Evolutionary conservation across 2,888 invertebrate species (phyloP), one percentile per base, ranked within the genome.

Genomic region (Vanessa cardui): DNA sequence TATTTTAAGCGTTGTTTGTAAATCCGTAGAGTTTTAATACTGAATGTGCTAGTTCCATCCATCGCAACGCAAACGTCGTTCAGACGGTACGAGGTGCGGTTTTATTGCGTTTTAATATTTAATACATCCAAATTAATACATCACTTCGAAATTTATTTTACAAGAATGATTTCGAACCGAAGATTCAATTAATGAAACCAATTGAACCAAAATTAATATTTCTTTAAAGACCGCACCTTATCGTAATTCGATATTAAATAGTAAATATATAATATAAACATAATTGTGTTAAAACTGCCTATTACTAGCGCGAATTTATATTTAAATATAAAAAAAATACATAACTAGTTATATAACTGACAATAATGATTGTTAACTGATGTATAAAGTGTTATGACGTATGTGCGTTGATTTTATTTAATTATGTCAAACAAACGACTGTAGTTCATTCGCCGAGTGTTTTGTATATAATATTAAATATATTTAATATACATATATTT

Each of bases 291-390:
- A 88, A 90, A 89, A 91, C 91, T 92, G 92, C 92, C 92, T 92
- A 90, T 85, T 84, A 88, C 86, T 92, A 92, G 91, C 84, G 92
- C 90, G 92, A 92, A 92, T 92, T 92, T 92, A 92, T 91, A 92
- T 87, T 86, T 89, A 90, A 90, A 90, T 88, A 89, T 89, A 84
- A 88, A 49, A 47, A 16, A 56, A 88, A 80, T 26, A 87, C 89
- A 90, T 89, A 90, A 90, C 90, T 92, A 92, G 91, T 84, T 91
- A 87, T 92, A 92, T 92, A 92, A 91, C 91, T 89, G 92, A 92
- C 92, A 92, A 92, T 92, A 92, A 92, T 92, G 92, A 91, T 92
- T 92, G 92, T 92, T 92, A 92, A 89, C 89, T 92, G 92, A 90
- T 92, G 90, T 91, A 87, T 90, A 89, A 89, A 89, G 86, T 91